phyloP scores from a whole-genome alignment of 2,797 vertebrate species.

The Bovichtus variegatus region DNA sequence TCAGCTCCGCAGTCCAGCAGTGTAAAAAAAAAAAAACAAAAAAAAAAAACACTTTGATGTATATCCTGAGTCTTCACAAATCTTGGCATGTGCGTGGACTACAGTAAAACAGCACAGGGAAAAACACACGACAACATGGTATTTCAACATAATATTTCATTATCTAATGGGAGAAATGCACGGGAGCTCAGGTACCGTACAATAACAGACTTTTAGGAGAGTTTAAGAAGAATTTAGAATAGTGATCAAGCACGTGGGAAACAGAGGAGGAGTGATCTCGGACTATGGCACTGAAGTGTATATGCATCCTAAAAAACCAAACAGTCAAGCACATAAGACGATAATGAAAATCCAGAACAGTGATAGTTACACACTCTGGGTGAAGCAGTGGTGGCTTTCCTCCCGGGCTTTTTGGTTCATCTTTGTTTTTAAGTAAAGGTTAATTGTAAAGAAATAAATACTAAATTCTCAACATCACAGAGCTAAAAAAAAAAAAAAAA shows the following conservation, averaged over 20 bases:
- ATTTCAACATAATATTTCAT: constrained; percentile 28
- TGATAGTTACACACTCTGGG: constrained; percentile 42
- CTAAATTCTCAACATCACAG: constrained; percentile 76
- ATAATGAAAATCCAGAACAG: constrained; percentile 29
- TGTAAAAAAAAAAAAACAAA: constrained; percentile 73
- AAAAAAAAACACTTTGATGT: constrained; percentile 65
- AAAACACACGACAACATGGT: constrained; percentile 30
- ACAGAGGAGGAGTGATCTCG: constrained; percentile 30
- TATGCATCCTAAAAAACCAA: constrained; percentile 44
- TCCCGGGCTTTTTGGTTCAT: constrained; percentile 78
- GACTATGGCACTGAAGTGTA: constrained; percentile 57
- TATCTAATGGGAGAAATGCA: constrained; percentile 20
- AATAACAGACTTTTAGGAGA: constrained; percentile 1
- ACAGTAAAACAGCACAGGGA: constrained; percentile 45
- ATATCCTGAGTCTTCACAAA: constrained; percentile 78
- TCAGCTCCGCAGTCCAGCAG: constrained; percentile 54
- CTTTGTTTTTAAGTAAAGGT: constrained; percentile 71
- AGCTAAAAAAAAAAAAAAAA: constrained; percentile 58
- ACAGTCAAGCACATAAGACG: constrained; percentile 21
- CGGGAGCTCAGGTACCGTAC: constrained; percentile 29
- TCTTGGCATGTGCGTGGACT: constrained; percentile 60
- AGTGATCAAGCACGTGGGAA: not conserved
- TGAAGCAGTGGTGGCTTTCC: constrained; percentile 69
- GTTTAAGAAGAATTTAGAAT: not conserved
- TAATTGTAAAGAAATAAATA: constrained; percentile 82